Percentiles rank a stretch among this genome's conserved stretches.
phyloP scores from a whole-genome alignment of 2,113 vertebrate genomes.

The Rhegmatorhina hoffmannsi region DNA sequence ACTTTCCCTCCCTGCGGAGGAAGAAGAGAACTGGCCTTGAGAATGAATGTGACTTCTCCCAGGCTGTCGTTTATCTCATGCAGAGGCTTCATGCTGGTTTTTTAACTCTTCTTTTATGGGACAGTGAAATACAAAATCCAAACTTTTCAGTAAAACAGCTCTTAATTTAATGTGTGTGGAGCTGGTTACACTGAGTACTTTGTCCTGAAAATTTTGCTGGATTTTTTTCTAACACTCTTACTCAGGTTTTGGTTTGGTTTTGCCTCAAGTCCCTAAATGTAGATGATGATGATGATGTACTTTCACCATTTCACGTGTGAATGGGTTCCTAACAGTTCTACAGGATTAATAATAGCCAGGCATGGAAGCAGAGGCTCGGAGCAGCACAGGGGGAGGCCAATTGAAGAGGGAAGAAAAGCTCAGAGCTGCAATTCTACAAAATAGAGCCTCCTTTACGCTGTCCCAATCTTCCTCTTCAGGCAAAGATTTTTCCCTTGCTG shows the following conservation, averaged over 20 bases:
- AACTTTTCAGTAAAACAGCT: not conserved
- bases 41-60: not conserved
- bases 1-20: not conserved
- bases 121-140: not conserved
- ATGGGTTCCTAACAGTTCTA: not conserved
- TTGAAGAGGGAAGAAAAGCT: not conserved
- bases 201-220: not conserved
- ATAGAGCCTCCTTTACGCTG: not conserved
- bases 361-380: not conserved
- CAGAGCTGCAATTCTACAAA: slow-evolving; percentile 25
- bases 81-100: not conserved
- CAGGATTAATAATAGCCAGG: not conserved
- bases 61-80: not conserved
- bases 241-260: not conserved
- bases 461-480: not conserved
- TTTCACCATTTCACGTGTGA: not conserved
- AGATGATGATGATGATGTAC: not conserved
- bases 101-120: not conserved
- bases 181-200: not conserved
- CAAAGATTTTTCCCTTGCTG: not conserved
- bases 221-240: not conserved
- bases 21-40: not conserved
- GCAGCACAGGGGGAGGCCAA: not conserved
- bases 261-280: not conserved
- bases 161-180: not conserved